Percentiles rank a stretch among this genome's conserved stretches.
Evolutionary conservation across 2,888 invertebrate genomes (phyloP).

Genomic region (Thera britannica): DNA sequence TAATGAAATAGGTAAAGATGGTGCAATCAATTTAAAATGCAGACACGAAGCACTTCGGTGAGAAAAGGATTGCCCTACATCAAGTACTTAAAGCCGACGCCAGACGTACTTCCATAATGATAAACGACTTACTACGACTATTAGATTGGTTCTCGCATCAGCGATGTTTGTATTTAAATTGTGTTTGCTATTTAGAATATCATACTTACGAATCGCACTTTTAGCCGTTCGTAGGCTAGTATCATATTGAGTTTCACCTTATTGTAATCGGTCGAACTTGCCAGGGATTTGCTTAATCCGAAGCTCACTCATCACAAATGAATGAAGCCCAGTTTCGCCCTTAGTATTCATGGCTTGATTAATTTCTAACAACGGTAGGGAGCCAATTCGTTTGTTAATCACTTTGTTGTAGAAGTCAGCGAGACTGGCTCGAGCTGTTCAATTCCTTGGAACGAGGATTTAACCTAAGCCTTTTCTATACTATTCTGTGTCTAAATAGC

Average conservation of each 20-base stretch:
- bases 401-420: conserved; percentile 32
- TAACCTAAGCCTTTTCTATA: conserved; percentile 4
- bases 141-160: neutral
- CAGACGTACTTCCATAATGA: neutral
- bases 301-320: conserved; percentile 47
- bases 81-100: conserved; percentile 12
- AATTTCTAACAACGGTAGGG: conserved; percentile 40
- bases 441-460: conserved; percentile 29
- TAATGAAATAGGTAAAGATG: conserved; percentile 14
- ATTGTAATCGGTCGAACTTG: conserved; percentile 31
- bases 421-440: conserved; percentile 31
- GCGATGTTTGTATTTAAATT: neutral
- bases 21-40: conserved; percentile 25
- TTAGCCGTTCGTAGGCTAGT: neutral
- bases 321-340: conserved; percentile 39
- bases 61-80: conserved; percentile 22
- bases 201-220: neutral
- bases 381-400: conserved; percentile 41
- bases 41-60: conserved; percentile 18
- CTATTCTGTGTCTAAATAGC: conserved; percentile 14
- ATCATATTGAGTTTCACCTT: neutral
- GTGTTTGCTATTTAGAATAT: neutral
- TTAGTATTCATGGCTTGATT: conserved; percentile 42
- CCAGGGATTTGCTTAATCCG: conserved; percentile 41
- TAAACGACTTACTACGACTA: neutral